A percentile compares a stretch with the other conserved stretches of the same genome.
Conservation (phyloP, 2,797 vertebrate genomes). For the Rhadinocentrus ornatus region DNA sequence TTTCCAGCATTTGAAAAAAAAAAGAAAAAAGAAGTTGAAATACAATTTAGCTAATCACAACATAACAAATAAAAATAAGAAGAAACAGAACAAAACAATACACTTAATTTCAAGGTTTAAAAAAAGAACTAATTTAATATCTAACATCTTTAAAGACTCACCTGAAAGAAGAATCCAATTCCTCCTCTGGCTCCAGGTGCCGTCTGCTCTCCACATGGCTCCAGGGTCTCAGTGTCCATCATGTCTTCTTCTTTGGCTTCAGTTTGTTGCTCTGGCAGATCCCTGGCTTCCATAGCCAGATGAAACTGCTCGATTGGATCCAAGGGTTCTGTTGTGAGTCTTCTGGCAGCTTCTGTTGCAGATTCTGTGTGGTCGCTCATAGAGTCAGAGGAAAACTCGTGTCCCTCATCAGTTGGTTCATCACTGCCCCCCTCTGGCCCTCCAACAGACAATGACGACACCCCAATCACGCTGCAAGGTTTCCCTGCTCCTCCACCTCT, state of each 20-base stretch:
- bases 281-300: background rate
- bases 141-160: conserved; percentile 54
- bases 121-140: background rate
- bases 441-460: conserved; percentile 78
- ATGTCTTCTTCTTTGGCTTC: conserved; percentile 22
- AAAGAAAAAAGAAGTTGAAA: no score
- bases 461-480: conserved; percentile 77
- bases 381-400: conserved; percentile 85
- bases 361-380: conserved; percentile 84
- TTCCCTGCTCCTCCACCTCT: conserved; percentile 42
- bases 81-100: no score
- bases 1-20: no score
- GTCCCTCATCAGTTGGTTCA: conserved; percentile 77
- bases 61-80: no score
- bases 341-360: conserved; percentile 28
- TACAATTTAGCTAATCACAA: no score
- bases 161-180: conserved; percentile 88
- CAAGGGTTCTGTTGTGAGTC: background rate
- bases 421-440: conserved; percentile 68
- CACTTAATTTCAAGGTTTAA: no score
- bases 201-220: conserved; percentile 46
- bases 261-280: conserved; percentile 21
- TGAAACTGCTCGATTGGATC: conserved; percentile 40
- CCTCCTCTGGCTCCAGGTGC: conserved; percentile 77
- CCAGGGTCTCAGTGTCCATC: background rate